phyloP scores from a whole-genome alignment of 2,113 vertebrate species.

The Bubalus kerabau region DNA sequence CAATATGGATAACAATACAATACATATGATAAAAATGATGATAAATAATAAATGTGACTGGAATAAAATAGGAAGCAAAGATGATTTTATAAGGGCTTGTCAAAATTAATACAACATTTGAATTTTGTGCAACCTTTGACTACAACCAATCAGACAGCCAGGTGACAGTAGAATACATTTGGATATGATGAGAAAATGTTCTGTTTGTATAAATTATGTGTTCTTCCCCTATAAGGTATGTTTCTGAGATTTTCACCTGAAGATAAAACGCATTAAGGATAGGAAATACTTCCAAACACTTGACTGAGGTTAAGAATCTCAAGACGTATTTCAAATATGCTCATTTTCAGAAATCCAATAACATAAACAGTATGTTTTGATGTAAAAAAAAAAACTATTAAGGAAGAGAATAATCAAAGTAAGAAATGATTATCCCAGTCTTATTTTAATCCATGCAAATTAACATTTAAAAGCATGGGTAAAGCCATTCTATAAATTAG shows the following conservation, averaged over 20 bases:
- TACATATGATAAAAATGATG: neutral
- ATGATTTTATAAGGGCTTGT: neutral
- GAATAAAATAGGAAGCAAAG: neutral
- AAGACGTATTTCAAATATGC: slow-evolving; percentile 37
- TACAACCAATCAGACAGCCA: neutral
- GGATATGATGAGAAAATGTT: neutral
- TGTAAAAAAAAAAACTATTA: slow-evolving; percentile 9
- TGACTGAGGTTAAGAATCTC: slow-evolving; percentile 32
- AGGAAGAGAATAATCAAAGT: neutral
- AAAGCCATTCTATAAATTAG: neutral
- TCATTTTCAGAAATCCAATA: slow-evolving; percentile 15
- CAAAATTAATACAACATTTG: neutral
- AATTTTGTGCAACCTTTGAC: neutral
- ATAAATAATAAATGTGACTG: neutral
- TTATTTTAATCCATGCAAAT: neutral
- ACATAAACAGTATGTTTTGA: neutral
- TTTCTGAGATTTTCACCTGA: slow-evolving; percentile 40
- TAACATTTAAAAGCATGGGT: neutral
- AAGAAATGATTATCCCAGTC: neutral
- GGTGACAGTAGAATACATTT: neutral
- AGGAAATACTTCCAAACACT: neutral
- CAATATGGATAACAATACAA: neutral
- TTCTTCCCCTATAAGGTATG: neutral
- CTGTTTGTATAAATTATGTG: neutral
- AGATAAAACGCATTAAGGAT: neutral